Conservation (phyloP, 2,888 invertebrate genomes). For the Leptarthrus brevirostris region DNA sequence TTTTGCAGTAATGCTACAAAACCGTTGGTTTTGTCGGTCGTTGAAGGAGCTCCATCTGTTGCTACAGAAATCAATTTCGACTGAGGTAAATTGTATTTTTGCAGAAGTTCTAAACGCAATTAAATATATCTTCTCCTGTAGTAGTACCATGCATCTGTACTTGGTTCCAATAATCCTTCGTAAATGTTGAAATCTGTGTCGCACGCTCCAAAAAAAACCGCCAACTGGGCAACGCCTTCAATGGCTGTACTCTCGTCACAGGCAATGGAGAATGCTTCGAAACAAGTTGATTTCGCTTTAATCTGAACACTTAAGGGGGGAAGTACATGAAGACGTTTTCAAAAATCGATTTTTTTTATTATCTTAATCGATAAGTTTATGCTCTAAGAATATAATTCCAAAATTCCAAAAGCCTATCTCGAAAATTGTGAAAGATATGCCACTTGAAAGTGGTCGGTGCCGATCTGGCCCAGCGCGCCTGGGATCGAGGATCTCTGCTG, state of each 20-base stretch:
- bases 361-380: too few species aligned
- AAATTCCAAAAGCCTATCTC: too few species aligned
- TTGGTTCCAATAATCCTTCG: conserved; percentile 53
- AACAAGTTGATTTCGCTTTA: conserved; percentile 54
- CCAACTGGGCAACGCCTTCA: conserved; percentile 48
- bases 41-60: conserved; percentile 57
- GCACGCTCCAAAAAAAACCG: conserved; percentile 53
- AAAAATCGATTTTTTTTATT: too few species aligned
- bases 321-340: too few species aligned
- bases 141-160: conserved; percentile 54
- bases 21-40: conserved; percentile 56
- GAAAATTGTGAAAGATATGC: too few species aligned
- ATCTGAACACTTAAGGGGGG: too few species aligned
- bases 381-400: too few species aligned
- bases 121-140: conserved; percentile 56
- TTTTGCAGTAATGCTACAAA: conserved; percentile 54
- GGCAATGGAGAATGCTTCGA: conserved; percentile 54
- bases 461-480: too few species aligned
- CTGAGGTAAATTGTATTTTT: conserved; percentile 55
- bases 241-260: conserved; percentile 54
- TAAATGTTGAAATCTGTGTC: conserved; percentile 53
- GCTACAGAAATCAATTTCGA: conserved; percentile 56
- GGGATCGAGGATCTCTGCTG: too few species aligned
- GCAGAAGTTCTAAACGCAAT: conserved; percentile 56
- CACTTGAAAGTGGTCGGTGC: too few species aligned